Conservation (phyloP, 2,113 vertebrate genomes). For the Odocoileus virginianus region DNA sequence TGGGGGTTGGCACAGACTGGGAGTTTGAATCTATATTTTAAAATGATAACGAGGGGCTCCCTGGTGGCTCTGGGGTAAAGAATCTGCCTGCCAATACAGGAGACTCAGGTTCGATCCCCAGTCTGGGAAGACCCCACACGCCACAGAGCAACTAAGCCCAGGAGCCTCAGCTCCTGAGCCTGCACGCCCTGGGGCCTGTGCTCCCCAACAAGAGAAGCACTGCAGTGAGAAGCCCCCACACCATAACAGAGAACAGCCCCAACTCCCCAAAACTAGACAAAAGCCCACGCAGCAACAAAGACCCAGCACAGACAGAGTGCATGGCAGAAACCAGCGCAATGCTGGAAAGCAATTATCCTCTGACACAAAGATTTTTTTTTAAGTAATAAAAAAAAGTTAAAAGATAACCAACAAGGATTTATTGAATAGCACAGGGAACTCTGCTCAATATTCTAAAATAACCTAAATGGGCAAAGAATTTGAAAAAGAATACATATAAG, state of each 20-base stretch:
- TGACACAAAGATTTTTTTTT: not conserved
- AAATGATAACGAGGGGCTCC: not conserved
- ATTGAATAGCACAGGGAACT: not conserved
- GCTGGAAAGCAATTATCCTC: not conserved
- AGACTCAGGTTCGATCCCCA: not conserved
- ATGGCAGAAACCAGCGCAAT: not conserved
- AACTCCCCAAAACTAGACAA: not conserved
- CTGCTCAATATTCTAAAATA: not conserved
- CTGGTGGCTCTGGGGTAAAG: not conserved
- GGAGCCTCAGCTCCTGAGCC: not conserved
- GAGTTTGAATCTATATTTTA: not conserved
- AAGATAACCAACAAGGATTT: not conserved
- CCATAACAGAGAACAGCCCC: not conserved
- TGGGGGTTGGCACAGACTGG: not conserved
- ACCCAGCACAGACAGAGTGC: not conserved
- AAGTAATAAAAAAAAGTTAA: not conserved
- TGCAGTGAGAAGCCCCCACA: not conserved
- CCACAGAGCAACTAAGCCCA: not conserved
- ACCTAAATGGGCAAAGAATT: not conserved
- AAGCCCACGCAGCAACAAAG: not conserved
- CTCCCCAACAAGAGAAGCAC: not conserved
- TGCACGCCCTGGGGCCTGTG: rapidly evolving
- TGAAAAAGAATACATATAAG: not conserved
- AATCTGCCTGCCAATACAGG: not conserved
- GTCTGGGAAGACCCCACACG: not conserved